Evolutionary conservation across 2,797 vertebrate genomes (phyloP), one percentile per base, ranked within the genome.

Genomic region (Toxotes lorentzi): DNA sequence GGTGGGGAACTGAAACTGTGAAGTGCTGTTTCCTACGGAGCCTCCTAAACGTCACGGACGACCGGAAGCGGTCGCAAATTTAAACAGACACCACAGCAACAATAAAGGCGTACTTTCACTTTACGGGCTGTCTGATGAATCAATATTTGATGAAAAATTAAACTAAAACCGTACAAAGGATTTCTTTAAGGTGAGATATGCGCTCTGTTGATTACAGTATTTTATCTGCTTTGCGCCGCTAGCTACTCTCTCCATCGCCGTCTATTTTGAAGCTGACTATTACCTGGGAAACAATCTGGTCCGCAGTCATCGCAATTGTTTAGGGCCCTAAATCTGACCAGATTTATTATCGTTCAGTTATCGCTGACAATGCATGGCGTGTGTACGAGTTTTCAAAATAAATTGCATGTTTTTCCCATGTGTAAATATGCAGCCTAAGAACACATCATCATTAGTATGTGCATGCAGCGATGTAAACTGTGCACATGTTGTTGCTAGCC

Each of bases 51-150:
- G 3, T 77, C 7, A 84, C 83, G 89, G 84, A 89, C 87, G 40
- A 34, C 83, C 89, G 85, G 89, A 92, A 92, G 83, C 61, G 67
- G 84, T 69, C 51, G 70, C 78, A 89, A 87, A 92, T 93, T 92
- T 89, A 85, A 92, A 93, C 88, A 70, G 64, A 79, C 82, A 70
- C 87, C 87, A 82, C 83, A 86, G 73, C 78, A 86, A 90, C 87
- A 88, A 90, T 79, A 92, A 81, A 83, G 47, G 62, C 85, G 71
- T 50, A 78, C 51, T 81, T 85, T 86, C n/a, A 71, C 54, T 75
- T 61, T 23, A 23, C 64, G 70, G 30, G 62, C 67, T 40, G 23
- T 53, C 19, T 30, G 4, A 16, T 12, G 38, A 78, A 69, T 60
- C 30, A 27, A 21, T 13, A 57, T 72, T 53, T 56, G 23, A 19